Base-by-base conservation (phyloP, 2,113 vertebrate species). In the Callocephalon fimbriatum region DNA sequence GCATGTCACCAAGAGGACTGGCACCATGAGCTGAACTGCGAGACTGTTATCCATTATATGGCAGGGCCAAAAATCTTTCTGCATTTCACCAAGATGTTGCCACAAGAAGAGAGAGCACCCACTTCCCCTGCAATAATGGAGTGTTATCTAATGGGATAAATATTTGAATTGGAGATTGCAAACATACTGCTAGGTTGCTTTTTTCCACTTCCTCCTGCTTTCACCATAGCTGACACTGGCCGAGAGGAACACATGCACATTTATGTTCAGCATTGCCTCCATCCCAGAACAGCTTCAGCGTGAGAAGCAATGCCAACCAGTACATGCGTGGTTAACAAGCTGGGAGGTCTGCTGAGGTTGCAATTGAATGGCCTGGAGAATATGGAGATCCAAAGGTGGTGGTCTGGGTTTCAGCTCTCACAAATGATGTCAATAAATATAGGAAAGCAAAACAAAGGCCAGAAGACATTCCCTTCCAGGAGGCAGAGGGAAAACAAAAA, bases 361-460 rank as follows among this genome's bases (percentile, higher is more conserved):
- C 6, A 1, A 2, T 32, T 2, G 1, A 91, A 54, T 3, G 27
- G 9, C 15, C 29, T 2, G 1, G 45, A 15, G 11, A 17, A 62
- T 1, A 0, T 1, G 9, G 91, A 0, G 6, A 87, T 15, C 40
- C 73, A 42, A n/a, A 42, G 35, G 12, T 9, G 32, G 15, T 15
- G 50, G 32, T 20, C 68, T 26, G 1, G 1, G 20, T 4, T 72
- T 58, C 45, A 89, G 68, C 15, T 79, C 58, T 53, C 45, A n/a
- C 54, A 73, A 44, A 61, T 2, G 5, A 58, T 2, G 2, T 22
- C n/a, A 67, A 54, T 54, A 91, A 88, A 19, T 19, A 35, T 6
- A 71, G 18, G 12, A 79, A 11, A 23, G 25, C 12, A 58, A 92
- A 91, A 51, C 23, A 40, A 61, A 54, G 51, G 54, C 8, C 21